Percentiles rank a stretch among this genome's conserved stretches.
Evolutionary conservation across 2,797 vertebrate species (phyloP).

Genomic region (Phoxinus dragarum): DNA sequence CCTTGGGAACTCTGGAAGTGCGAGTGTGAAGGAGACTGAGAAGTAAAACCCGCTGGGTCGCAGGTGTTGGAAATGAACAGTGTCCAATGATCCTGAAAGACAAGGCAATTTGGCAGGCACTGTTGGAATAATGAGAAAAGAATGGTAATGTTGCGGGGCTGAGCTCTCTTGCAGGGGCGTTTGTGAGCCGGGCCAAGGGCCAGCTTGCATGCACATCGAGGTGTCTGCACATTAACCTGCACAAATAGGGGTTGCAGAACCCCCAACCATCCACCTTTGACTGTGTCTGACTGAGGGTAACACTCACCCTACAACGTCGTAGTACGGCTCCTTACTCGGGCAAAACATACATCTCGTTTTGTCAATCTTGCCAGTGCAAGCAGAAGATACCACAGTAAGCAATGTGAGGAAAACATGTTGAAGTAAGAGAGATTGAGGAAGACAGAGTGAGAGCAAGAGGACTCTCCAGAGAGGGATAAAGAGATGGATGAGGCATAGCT

Average conservation of each 20-base stretch:
- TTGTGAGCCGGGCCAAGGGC: conserved; percentile 64
- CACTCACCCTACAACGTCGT: not conserved
- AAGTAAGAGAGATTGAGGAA: not conserved
- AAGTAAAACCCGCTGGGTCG: conserved; percentile 62
- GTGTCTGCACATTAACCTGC: conserved; percentile 81
- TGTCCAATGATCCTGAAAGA: conserved; percentile 80
- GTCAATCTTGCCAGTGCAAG: conserved; percentile 49
- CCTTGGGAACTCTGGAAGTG: conserved; percentile 41
- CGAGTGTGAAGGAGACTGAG: conserved; percentile 60
- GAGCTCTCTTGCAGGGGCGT: conserved; percentile 67
- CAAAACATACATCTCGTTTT: conserved; percentile 60
- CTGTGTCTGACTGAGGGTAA: not conserved
- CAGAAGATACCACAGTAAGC: not conserved
- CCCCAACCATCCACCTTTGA: conserved; percentile 49
- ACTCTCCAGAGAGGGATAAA: conserved; percentile 34
- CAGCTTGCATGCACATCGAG: conserved; percentile 67
- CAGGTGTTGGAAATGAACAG: conserved; percentile 70
- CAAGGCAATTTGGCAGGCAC: conserved; percentile 80
- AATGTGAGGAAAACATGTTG: not conserved
- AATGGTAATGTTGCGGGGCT: conserved; percentile 73
- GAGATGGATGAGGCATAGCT: conserved; percentile 34
- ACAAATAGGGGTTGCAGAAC: conserved; percentile 78
- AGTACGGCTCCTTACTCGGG: not conserved
- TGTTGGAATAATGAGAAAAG: conserved; percentile 79
- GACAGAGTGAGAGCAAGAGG: not conserved